phyloP scores from a whole-genome alignment of 2,888 invertebrate genomes.

The Gonocerus acuteangulatus region DNA sequence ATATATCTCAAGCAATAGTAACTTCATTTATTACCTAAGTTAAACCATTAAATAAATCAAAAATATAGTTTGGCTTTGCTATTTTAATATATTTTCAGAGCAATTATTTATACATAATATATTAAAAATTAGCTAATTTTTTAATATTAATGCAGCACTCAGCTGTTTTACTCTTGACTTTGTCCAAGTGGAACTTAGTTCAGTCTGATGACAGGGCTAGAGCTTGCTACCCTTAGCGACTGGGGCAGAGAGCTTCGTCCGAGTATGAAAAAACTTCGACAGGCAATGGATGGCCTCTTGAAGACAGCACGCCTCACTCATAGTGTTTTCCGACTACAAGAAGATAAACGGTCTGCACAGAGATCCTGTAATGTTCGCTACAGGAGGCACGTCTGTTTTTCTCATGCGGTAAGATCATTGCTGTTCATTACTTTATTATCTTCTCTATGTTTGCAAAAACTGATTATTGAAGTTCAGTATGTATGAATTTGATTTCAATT shows the following conservation, averaged over 20 bases:
- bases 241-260: constrained; percentile 71
- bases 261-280: constrained; percentile 68
- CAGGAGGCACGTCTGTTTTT: constrained; percentile 80
- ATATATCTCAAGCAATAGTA: too few species aligned
- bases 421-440: not conserved
- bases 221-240: constrained; percentile 60
- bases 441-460: not conserved
- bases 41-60: too few species aligned
- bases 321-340: constrained; percentile 72
- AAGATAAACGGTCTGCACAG: constrained; percentile 67
- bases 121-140: too few species aligned
- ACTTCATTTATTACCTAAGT: too few species aligned
- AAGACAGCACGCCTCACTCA: constrained; percentile 70
- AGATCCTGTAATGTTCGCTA: constrained; percentile 66
- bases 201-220: constrained; percentile 43
- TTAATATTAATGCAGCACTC: too few species aligned
- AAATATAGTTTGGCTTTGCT: too few species aligned
- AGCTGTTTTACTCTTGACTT: too few species aligned
- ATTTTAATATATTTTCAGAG: too few species aligned
- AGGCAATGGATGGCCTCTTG: constrained; percentile 70
- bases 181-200: constrained; percentile 15
- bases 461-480: too few species aligned
- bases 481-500: too few species aligned
- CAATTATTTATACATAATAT: too few species aligned
- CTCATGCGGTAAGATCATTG: constrained; percentile 73